Base-by-base conservation (phyloP, 1,140 invertebrate genomes). In the Bombus superbus region DNA sequence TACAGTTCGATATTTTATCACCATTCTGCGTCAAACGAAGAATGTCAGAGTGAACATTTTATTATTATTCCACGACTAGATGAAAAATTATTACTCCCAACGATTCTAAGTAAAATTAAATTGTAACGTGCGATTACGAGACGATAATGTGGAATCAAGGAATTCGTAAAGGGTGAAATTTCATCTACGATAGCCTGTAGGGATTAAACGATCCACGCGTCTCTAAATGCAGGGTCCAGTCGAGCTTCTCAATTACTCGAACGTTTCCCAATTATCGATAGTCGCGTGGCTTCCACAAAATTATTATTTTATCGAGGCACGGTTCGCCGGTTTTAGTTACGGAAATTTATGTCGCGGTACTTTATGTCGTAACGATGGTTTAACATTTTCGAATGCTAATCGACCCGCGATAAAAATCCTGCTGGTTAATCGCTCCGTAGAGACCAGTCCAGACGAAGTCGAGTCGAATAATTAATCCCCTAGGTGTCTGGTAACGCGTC, bases 401-500 rank as follows among this genome's bases (percentile, higher is more conserved):
- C 71, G 32, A 4, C 47, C 40, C 5, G 32, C 47, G 40, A 83
- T 73, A 87, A 87, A 81, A 90, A 88, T 87, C 81, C 88, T 22
- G 47, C 22, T n/a, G 87, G 89, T 90, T 92, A 91, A 93, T 94
- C 93, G 91, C 82, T 88, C 83, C 73, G 44, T 35, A n/a, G 84
- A 80, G 84, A 86, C 85, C 42, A 32, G 44, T 84, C 64, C 6
- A 40, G 3, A 18, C 84, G 83, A 89, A 87, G 83, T 88, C 90
- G 88, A 90, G 91, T 87, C 90, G 91, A 89, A 90, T 94, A 94
- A 94, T 94, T 93, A 94, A 94, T 92, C 92, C 91, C 83, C 74
- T 59, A 76, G 85, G 86, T 74, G 82, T 71, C 82, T 64, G 69
- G 62, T 38, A 79, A 83, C 42, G 57, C 47, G n/a, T 73, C 15